Base-by-base conservation (phyloP, 2,888 invertebrate genomes). In the Plagodis dolabraria region DNA sequence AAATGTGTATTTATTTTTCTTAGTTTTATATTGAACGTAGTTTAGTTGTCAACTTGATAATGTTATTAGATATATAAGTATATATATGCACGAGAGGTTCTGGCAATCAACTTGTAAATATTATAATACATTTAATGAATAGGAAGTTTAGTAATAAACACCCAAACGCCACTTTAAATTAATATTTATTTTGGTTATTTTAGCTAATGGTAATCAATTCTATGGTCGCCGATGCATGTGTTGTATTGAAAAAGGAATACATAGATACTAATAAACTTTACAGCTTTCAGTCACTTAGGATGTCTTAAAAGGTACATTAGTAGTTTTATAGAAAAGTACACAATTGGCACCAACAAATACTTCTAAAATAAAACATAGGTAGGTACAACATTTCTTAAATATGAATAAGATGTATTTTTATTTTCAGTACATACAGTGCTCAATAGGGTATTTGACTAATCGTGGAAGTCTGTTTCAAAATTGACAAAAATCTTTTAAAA, bases 1-100 rank as follows among this genome's bases (percentile, higher is more conserved):
- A 77, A 76, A 77, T 74, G 65, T 67, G 65, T 67, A 75, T 22
- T 22, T 22, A 2, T 2, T 22, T 22, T 22, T 22, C 22, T 22
- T 22, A 22, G 22, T 22, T 22, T 22, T 22, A 22, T 22, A 22
- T 22, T 22, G 1, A 22, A 22, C 4, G 22, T 22, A 22, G 22
- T 22, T 22, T 22, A 22, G 22, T 22, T 22, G 22, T 22, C 22
- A n/a, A n/a, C 4, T 22, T 22, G 22, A 2, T 22, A 22, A 22
- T 22, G 22, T 4, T 22, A 22, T 22, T 1, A 22, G 22, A 22
- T 4, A 2, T 22, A 22, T 2, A 22, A 22, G 22, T 22, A 22
- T 22, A 22, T n/a, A n/a, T n/a, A n/a, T n/a, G n/a, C n/a, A n/a
- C n/a, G 22, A 2, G 22, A 22, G 22, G 22, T 22, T 22, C 22